Percentiles rank a stretch among this genome's conserved stretches.
These are phyloP conservation scores for Anagyrus pseudococci DNA, from an alignment of 2,888 invertebrate genomes.

Conservation along the genomic window DNA sequence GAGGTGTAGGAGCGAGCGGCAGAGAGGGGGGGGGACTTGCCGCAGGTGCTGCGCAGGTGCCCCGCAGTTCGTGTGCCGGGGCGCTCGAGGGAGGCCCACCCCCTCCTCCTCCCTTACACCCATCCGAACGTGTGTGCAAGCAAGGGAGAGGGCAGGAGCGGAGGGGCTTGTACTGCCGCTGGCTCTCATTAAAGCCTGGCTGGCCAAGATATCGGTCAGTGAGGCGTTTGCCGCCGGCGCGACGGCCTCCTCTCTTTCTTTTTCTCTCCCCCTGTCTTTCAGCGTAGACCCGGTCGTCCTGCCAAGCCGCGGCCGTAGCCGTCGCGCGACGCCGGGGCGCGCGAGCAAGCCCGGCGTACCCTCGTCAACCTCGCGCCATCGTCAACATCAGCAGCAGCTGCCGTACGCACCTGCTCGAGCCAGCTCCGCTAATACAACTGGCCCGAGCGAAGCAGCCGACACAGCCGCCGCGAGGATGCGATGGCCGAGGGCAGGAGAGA, in stretches of 20 bases:
- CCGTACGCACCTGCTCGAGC: background rate
- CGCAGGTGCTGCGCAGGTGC: background rate
- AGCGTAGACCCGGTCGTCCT: no score
- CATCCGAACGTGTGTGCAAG: no score
- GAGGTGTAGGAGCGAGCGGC: no score
- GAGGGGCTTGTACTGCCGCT: no score
- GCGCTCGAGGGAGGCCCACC: no score
- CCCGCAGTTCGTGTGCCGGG: background rate
- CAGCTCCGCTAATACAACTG: background rate
- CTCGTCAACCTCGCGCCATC: no score
- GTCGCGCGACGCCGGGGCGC: background rate
- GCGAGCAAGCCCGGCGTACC: background rate
- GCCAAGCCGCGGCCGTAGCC: background rate
- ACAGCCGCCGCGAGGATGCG: conserved; percentile 47
- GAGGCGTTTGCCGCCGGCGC: background rate
- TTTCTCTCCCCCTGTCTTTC: no score
- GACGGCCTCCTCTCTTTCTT: no score
- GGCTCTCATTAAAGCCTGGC: no score
- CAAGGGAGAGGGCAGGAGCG: no score
- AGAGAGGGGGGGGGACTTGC: background rate
- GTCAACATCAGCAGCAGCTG: background rate
- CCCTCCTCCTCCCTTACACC: background rate
- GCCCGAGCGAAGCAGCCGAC: conserved; percentile 13
- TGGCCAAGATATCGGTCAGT: background rate
- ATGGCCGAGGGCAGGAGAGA: conserved; percentile 58